A percentile compares a stretch with the other conserved stretches of the same genome.
Conservation (phyloP, 2,113 vertebrate genomes). For the Nycticryphes semicollaris region DNA sequence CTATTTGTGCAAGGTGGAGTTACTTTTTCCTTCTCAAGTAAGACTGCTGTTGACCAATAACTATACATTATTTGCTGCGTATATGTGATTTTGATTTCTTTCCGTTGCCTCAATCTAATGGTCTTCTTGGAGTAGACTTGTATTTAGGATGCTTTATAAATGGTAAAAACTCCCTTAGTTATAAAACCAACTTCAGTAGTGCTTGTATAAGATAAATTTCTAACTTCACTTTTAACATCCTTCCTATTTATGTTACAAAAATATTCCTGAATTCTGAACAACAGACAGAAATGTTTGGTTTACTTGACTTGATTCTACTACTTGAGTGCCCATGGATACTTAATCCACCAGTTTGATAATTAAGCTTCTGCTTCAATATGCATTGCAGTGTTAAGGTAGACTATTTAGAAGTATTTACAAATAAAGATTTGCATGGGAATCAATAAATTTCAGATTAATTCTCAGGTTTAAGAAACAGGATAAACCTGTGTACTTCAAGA, state of each 20-base stretch:
- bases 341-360: neutral
- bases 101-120: neutral
- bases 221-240: neutral
- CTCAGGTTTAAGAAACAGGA: neutral
- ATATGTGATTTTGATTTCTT: slow-evolving; percentile 25
- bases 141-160: neutral
- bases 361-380: neutral
- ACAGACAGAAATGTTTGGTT: neutral
- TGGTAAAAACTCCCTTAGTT: neutral
- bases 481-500: neutral
- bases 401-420: neutral
- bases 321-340: neutral
- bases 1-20: neutral
- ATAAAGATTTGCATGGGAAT: neutral
- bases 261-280: neutral
- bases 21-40: neutral
- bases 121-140: neutral
- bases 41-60: neutral
- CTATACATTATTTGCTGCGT: neutral
- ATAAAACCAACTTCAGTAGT: neutral
- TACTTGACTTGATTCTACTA: neutral
- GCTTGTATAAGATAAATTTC: neutral
- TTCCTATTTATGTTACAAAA: neutral
- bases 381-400: neutral
- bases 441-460: neutral